phyloP scores from a whole-genome alignment of 2,113 vertebrate species.

The Athene noctua region DNA sequence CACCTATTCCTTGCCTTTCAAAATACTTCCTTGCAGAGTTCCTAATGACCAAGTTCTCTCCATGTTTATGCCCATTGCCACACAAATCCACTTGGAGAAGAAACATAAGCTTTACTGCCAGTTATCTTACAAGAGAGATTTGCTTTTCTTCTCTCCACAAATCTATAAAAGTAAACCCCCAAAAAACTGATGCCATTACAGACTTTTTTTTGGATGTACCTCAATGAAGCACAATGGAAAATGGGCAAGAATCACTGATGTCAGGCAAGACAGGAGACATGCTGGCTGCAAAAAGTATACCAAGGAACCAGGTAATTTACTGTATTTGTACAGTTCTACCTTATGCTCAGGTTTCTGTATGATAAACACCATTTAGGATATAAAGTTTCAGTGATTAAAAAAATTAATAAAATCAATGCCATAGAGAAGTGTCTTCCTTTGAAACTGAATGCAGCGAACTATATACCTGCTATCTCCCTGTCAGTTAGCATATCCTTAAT shows the following conservation, averaged over 20 bases:
- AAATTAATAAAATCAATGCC: neutral
- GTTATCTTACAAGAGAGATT: neutral
- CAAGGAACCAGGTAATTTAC: neutral
- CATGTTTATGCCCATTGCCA: neutral
- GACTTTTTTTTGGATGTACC: neutral
- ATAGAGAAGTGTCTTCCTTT: neutral
- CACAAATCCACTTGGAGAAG: neutral
- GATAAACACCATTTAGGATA: neutral
- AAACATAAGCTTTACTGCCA: neutral
- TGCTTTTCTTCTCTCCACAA: neutral
- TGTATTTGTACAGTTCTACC: neutral
- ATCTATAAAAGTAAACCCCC: neutral
- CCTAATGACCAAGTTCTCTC: slow-evolving; percentile 25
- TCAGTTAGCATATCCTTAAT: neutral
- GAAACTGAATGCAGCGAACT: neutral
- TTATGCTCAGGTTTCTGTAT: neutral
- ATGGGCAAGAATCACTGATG: neutral
- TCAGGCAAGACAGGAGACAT: neutral
- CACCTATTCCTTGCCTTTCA: slow-evolving; percentile 32
- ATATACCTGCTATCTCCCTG: fast-evolving
- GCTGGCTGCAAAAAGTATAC: neutral
- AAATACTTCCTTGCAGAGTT: slow-evolving; percentile 38
- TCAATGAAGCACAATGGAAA: neutral
- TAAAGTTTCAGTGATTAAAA: neutral
- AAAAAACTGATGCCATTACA: neutral